These are phyloP conservation scores for Elysia chlorotica DNA, from an alignment of 1,140 invertebrate genomes.

Conservation along the genomic window DNA sequence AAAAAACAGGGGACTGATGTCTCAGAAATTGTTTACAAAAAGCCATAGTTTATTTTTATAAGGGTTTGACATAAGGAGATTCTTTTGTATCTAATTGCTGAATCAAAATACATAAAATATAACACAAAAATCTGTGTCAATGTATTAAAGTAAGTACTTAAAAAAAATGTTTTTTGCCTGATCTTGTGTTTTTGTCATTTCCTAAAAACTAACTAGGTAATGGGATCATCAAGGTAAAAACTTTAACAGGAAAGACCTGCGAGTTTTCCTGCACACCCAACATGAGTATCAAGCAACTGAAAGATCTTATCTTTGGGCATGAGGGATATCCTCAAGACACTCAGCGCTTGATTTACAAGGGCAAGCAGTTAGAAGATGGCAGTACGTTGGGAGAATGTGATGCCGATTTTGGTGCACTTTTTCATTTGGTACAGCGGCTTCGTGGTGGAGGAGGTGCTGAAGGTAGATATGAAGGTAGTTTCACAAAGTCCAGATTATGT, in stretches of 20 bases:
- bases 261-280: neutral
- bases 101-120: no score
- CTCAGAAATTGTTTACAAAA: no score
- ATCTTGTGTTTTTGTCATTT: neutral
- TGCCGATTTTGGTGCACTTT: neutral
- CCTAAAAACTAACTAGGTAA: neutral
- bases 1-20: no score
- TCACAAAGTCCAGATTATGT: no score
- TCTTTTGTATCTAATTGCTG: no score
- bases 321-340: neutral
- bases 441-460: constrained; percentile 2
- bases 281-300: constrained; percentile 15
- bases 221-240: neutral
- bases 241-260: neutral
- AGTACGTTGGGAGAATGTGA: neutral
- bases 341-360: constrained; percentile 11
- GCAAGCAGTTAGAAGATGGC: constrained; percentile 5
- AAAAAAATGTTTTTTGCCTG: no score
- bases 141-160: no score
- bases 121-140: no score
- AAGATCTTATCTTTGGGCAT: neutral
- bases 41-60: no score
- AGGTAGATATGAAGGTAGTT: no score
- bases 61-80: no score
- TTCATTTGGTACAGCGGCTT: constrained; percentile 12